phyloP scores from a whole-genome alignment of 1,140 invertebrate species.

The Lerema accius region DNA sequence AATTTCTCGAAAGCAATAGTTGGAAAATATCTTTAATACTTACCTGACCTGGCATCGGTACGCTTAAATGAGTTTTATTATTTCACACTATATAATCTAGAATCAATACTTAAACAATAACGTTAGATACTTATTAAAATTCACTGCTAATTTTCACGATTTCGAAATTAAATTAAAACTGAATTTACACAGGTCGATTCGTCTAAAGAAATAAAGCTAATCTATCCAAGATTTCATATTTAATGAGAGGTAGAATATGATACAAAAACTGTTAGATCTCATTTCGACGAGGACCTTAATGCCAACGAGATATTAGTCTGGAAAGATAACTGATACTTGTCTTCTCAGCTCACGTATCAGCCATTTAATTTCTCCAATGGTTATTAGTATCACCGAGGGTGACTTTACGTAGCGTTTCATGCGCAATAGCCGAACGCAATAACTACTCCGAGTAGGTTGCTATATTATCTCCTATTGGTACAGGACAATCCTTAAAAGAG shows the following conservation, averaged over 20 bases:
- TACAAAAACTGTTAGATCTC: neutral
- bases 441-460: constrained; percentile 55
- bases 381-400: constrained; percentile 62
- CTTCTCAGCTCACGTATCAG: constrained; percentile 44
- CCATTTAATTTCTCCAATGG: constrained; percentile 60
- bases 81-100: too few relatives aligned
- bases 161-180: too few relatives aligned
- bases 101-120: too few relatives aligned
- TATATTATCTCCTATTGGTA: neutral
- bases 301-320: neutral
- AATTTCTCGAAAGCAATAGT: neutral
- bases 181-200: too few relatives aligned
- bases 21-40: too few relatives aligned
- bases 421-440: constrained; percentile 60
- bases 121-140: too few relatives aligned
- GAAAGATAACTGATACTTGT: constrained; percentile 28
- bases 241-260: neutral
- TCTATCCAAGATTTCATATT: neutral
- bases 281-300: constrained; percentile 28
- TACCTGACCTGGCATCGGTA: too few relatives aligned
- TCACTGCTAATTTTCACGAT: too few relatives aligned
- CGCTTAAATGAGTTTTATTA: too few relatives aligned
- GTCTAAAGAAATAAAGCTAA: too few relatives aligned
- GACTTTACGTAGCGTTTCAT: constrained; percentile 59
- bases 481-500: neutral